Evolutionary conservation across 2,888 invertebrate species (phyloP), one percentile per base, ranked within the genome.

Genomic region (Callyntrura guangdongensis): DNA sequence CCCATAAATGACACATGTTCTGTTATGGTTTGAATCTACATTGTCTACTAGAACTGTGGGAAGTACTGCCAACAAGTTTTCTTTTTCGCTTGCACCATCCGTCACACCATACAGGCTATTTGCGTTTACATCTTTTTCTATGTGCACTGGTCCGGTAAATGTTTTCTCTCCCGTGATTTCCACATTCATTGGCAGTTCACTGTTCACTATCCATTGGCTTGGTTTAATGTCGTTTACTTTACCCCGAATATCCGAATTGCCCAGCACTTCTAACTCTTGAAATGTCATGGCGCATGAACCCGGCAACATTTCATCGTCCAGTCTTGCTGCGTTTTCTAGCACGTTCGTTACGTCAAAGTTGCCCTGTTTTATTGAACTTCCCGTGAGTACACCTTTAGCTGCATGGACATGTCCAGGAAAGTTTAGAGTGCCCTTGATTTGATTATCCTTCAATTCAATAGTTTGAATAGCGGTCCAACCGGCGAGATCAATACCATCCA

Each of bases 41-140:
- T 89, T 91, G 22, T 92, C 84, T 12, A 92, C 20, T n/a, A 93
- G 53, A 1, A 91, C 20, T 67, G 82, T 74, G 0, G 89, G 91
- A 59, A 79, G 22, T 22, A 91, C 84, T 45, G 45, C 20, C 14
- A 92, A 47, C 6, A 91, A 5, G 53, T 91, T 90, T 56, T 89
- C 91, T 8, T 14, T 49, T 49, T 88, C 77, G 6, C 12, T 56
- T 8, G 6, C 72, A 5, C 27, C 53, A 0, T 45, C 47, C 9
- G 4, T 12, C 4, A 8, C 14, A 14, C 86, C 89, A 36, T n/a
- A 90, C n/a, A 91, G 59, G 2, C 17, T 84, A n/a, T 86, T 79
- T 4, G 90, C 79, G 12, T 25, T 20, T 5, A 56, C 45, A 27
- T 91, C 79, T 17, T 67, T 83, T 1, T 64, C 45, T 9, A 91